Base-by-base conservation (phyloP, 2,888 invertebrate species). In the Steromphala cineraria region DNA sequence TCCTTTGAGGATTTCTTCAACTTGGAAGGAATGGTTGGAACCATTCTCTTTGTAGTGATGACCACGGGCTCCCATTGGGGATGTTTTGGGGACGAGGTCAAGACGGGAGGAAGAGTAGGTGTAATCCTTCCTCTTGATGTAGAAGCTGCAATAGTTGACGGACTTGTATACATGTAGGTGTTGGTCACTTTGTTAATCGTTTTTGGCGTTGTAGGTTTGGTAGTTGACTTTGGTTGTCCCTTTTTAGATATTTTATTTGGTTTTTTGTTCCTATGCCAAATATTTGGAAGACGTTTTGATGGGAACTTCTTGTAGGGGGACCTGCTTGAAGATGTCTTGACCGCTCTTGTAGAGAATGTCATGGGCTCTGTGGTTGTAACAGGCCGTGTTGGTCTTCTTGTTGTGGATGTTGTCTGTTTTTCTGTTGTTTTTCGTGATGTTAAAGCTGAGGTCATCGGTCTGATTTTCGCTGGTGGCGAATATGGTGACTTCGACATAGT, bases 301-400 rank as follows among this genome's bases (percentile, higher is more conserved):
- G 28, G 62, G 3, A 31, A 31, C 28, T 28, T 24, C 62, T 62
- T 62, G 62, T 62, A 62, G 7, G 62, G 62, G 24, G 62, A 62
- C 17, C 62, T 62, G 24, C 62, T 76, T 10, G 77, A 75, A 10
- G 76, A 36, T n/a, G 78, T 40, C 15, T 28, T 19, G 1, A 17
- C 28, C 15, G 24, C 31, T 71, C 31, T 77, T 13, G 83, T 24
- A 15, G 79, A 40, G 17, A 71, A 15, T 40, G 74, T 74, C 67
- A 78, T 76, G 19, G 40, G 79, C n/a, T 71, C 81, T 4, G 67
- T 53, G 21, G 56, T 71, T 1, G 77, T 82, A 40, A 55, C 31
- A 17, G 67, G 40, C 8, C 53, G 76, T 52, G 71, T n/a, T 21
- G 28, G 67, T 79, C 79, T 78, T 17, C 36, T n/a, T 13, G 78